phyloP scores from a whole-genome alignment of 1,140 invertebrate genomes.

The Drosophila kepulauana region DNA sequence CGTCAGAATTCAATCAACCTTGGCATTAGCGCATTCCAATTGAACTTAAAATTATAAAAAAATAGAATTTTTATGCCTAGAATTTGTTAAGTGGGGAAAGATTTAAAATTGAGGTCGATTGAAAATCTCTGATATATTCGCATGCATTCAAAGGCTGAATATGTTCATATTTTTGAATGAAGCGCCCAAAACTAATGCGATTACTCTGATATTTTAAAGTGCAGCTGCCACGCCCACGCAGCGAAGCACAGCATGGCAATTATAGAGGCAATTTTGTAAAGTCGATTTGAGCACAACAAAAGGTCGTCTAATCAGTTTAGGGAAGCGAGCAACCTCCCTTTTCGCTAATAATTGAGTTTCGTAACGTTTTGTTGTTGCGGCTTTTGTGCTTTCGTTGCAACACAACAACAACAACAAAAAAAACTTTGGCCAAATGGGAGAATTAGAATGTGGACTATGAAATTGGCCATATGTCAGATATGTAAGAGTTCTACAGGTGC shows the following conservation, averaged over 20 bases:
- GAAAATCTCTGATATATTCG: no score
- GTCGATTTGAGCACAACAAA: conserved; percentile 29
- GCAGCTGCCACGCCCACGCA: conserved; percentile 46
- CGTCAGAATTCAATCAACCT: no score
- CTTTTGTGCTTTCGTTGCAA: conserved; percentile 8
- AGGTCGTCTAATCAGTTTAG: conserved; percentile 74
- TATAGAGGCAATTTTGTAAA: conserved; percentile 67
- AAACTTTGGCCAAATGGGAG: conserved; percentile 55
- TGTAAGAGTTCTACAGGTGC: conserved; percentile 40
- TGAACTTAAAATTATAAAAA: no score
- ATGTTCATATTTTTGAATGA: not conserved
- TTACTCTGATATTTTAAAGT: conserved; percentile 29
- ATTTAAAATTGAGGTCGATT: no score
- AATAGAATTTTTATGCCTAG: no score
- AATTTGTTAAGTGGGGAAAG: no score
- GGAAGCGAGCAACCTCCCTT: conserved; percentile 39
- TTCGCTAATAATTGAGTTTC: conserved; percentile 63
- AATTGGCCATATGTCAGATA: conserved; percentile 72
- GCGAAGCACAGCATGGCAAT: conserved; percentile 22
- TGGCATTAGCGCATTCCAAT: no score
- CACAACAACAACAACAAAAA: not conserved
- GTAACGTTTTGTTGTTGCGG: conserved; percentile 51
- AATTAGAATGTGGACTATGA: conserved; percentile 58
- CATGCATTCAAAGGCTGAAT: no score
- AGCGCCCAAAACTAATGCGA: conserved; percentile 11